Evolutionary conservation across 2,113 vertebrate species (phyloP).

Genomic region (Alouatta palliata): DNA sequence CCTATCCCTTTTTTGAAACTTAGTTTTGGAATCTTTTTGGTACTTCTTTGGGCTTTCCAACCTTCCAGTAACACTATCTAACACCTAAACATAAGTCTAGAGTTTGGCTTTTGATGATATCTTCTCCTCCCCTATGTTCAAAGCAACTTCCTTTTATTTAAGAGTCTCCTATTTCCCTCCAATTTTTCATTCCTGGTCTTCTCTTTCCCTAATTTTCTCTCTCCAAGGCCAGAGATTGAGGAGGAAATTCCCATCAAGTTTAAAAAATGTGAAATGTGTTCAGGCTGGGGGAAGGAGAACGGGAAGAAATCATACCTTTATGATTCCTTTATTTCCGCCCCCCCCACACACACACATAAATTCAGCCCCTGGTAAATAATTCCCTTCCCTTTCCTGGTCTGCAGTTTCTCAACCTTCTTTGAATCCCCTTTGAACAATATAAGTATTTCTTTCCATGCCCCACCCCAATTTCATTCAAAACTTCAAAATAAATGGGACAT

Average conservation of each 20-base stretch:
- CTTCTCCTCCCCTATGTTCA: not conserved
- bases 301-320: not conserved
- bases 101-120: not conserved
- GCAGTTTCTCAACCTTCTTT: slow-evolving; percentile 16
- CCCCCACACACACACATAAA: not conserved
- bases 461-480: not conserved
- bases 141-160: not conserved
- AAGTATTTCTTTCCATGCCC: not conserved
- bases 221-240: not conserved
- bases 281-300: not conserved
- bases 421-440: not conserved
- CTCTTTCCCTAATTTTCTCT: not conserved
- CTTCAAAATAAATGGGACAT: not conserved
- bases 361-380: not conserved
- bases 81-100: not conserved
- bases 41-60: not conserved
- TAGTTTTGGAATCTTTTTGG: not conserved
- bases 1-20: not conserved
- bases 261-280: slow-evolving; percentile 2
- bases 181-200: not conserved
- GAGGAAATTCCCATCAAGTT: slow-evolving; percentile 1
- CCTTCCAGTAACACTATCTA: not conserved
- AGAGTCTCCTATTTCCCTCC: not conserved
- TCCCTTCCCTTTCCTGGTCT: not conserved
- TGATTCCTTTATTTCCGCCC: not conserved